Conservation (phyloP, 1,140 invertebrate species). For the Papilio polyxenes region DNA sequence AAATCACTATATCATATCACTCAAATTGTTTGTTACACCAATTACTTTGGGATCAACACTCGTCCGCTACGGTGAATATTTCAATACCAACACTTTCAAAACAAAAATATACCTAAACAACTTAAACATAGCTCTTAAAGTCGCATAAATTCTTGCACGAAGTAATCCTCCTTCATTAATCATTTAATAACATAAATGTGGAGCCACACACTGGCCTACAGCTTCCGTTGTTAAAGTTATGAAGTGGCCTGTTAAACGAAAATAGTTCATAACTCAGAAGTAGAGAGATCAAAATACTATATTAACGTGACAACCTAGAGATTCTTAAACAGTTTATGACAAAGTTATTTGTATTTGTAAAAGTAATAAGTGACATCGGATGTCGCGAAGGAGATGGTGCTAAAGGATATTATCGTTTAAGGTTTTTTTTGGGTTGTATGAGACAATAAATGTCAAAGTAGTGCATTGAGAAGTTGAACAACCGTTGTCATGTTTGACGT, state of each 20-base stretch:
- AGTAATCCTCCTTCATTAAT: constrained; percentile 78
- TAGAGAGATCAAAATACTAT: constrained; percentile 31
- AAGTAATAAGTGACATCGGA: constrained; percentile 54
- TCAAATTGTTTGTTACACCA: constrained; percentile 78
- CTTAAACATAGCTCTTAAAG: constrained; percentile 53
- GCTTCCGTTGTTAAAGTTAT: constrained; percentile 73
- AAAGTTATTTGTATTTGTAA: constrained; percentile 49
- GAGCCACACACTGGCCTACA: constrained; percentile 77
- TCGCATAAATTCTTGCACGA: constrained; percentile 49
- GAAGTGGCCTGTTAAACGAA: constrained; percentile 45
- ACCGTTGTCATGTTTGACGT: constrained; percentile 76
- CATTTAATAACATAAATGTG: constrained; percentile 80
- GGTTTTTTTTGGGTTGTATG: constrained; percentile 45
- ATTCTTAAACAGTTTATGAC: constrained; percentile 44
- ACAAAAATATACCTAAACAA: constrained; percentile 55
- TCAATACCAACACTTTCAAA: constrained; percentile 50
- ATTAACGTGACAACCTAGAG: constrained; percentile 28
- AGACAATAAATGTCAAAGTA: constrained; percentile 56
- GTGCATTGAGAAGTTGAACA: constrained; percentile 65
- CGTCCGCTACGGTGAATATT: constrained; percentile 72
- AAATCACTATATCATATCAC: constrained; percentile 76
- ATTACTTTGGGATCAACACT: constrained; percentile 78
- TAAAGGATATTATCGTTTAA: constrained; percentile 41
- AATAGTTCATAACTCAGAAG: constrained; percentile 42
- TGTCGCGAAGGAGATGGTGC: constrained; percentile 46